Evolutionary conservation across 2,797 vertebrate species (phyloP).

Genomic region (Gadopsis bispinosus): DNA sequence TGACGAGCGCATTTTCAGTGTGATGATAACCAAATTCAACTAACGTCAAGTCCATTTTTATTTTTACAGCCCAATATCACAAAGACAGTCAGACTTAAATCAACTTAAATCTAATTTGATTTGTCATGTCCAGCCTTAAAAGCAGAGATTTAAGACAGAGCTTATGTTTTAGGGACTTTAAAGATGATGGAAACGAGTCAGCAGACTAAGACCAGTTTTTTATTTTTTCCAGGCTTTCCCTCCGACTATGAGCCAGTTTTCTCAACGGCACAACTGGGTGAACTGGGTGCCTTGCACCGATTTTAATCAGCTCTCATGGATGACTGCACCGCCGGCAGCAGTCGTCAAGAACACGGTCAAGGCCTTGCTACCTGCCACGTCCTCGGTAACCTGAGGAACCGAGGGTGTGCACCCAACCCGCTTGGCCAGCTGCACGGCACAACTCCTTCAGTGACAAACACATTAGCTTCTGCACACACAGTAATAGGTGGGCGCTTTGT

Average conservation of each 20-base stretch:
- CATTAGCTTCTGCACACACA: constrained; percentile 29
- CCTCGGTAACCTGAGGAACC: constrained; percentile 45
- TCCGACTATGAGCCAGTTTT: neutral
- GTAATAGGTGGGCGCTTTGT: neutral
- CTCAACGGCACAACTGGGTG: neutral
- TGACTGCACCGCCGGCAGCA: neutral
- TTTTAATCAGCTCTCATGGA: constrained; percentile 30
- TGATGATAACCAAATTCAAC: too few species aligned
- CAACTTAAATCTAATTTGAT: too few species aligned
- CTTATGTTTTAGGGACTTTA: too few species aligned
- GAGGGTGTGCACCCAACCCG: constrained; percentile 13
- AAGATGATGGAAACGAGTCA: too few species aligned
- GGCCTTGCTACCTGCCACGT: constrained; percentile 18
- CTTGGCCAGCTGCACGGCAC: constrained; percentile 29
- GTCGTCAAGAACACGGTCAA: constrained; percentile 50
- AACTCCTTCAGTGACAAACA: constrained; percentile 8
- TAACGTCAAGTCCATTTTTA: too few species aligned
- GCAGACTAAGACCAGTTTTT: neutral
- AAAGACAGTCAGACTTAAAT: too few species aligned
- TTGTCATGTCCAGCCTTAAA: too few species aligned
- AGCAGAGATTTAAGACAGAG: too few species aligned
- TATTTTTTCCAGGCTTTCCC: neutral
- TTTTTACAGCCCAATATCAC: too few species aligned
- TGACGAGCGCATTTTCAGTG: too few species aligned
- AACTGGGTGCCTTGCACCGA: constrained; percentile 2